Evolutionary conservation across 1,140 invertebrate genomes (phyloP).

Genomic region (Lanistes nyassanus): DNA sequence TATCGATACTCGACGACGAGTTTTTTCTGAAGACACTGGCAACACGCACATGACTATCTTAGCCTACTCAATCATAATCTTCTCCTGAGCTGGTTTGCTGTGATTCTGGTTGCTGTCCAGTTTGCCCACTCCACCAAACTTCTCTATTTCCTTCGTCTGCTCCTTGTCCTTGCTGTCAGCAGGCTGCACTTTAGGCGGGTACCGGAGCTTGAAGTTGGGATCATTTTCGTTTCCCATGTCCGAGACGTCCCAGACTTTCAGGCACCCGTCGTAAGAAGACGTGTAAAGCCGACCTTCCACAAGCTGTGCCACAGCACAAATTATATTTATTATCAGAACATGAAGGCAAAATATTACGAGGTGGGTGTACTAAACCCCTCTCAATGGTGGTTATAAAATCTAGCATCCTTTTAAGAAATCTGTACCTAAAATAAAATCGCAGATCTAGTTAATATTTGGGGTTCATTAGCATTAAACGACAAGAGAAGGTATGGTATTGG

Average conservation of each 20-base stretch:
- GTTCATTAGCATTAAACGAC: too few relatives aligned
- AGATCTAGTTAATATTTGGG: too few relatives aligned
- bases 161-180: slow-evolving; percentile 44
- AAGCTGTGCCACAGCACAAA: slow-evolving; percentile 38
- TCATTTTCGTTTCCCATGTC: slow-evolving; percentile 37
- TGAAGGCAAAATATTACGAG: not conserved
- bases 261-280: slow-evolving; percentile 65
- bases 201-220: slow-evolving; percentile 26
- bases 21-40: not conserved
- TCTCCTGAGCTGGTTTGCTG: slow-evolving; percentile 29
- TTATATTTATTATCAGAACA: not conserved
- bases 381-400: too few relatives aligned
- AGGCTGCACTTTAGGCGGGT: not conserved
- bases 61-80: slow-evolving; percentile 48
- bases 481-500: too few relatives aligned
- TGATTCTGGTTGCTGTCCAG: slow-evolving; percentile 48
- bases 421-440: too few relatives aligned
- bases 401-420: too few relatives aligned
- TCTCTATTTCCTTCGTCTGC: slow-evolving; percentile 46
- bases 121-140: slow-evolving; percentile 34
- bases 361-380: too few relatives aligned
- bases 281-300: slow-evolving; percentile 66
- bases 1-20: too few relatives aligned
- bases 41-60: too few relatives aligned
- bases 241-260: slow-evolving; percentile 66